Percentiles rank a stretch among this genome's conserved stretches.
These are phyloP conservation scores for Cyanoramphus novaezelandiae DNA, from an alignment of 2,113 vertebrate species.

Conservation along the genomic window DNA sequence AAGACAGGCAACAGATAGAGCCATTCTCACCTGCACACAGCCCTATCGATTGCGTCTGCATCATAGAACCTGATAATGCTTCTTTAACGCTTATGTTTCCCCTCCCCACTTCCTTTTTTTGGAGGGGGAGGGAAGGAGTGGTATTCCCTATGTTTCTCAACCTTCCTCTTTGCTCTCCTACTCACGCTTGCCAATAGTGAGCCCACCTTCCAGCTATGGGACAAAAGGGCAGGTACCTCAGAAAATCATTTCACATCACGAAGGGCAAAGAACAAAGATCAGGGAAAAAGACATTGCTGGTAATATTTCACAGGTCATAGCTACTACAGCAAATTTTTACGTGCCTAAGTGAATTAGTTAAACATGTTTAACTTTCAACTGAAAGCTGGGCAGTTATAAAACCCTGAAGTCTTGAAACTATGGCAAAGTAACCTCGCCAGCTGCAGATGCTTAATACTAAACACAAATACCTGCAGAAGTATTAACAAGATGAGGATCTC, in stretches of 20 bases:
- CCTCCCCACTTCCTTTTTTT: no score
- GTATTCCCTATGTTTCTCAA: not conserved
- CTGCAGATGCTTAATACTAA: not conserved
- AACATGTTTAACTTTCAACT: not conserved
- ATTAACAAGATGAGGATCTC: not conserved
- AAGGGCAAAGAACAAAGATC: not conserved
- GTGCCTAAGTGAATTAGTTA: not conserved
- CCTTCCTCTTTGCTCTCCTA: not conserved
- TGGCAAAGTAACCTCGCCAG: not conserved
- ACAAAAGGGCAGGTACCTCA: not conserved
- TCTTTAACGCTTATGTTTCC: not conserved
- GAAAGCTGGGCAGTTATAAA: not conserved
- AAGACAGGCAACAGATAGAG: not conserved
- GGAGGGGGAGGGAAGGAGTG: not conserved
- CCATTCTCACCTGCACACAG: not conserved
- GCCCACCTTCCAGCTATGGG: not conserved
- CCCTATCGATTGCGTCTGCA: not conserved
- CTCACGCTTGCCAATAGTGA: fast-evolving
- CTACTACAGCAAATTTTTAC: not conserved
- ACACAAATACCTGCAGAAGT: not conserved
- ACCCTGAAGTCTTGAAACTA: not conserved
- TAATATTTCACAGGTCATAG: not conserved
- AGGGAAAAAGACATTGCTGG: not conserved
- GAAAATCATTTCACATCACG: not conserved
- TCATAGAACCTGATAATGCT: not conserved